Conservation (phyloP, 2,888 invertebrate genomes). For the Teinopalpus imperialis region DNA sequence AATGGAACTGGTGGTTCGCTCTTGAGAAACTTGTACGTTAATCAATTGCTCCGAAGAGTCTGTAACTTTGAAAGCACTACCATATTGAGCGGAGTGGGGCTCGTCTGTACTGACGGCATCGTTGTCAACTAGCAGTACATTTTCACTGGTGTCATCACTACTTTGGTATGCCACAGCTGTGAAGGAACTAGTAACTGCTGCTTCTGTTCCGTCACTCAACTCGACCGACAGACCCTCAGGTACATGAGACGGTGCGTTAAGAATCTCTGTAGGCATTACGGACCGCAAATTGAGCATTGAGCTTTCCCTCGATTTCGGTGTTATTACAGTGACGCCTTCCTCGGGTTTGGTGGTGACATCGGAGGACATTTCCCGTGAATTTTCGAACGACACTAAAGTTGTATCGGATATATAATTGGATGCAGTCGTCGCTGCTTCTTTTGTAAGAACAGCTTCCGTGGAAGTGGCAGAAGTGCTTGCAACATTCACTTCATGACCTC, state of each 20-base stretch:
- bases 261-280: conserved; percentile 62
- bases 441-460: conserved; percentile 34
- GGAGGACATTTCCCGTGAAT: conserved; percentile 33
- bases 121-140: conserved; percentile 18
- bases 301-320: conserved; percentile 46
- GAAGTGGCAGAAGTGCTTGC: conserved; percentile 42
- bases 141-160: conserved; percentile 18
- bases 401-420: conserved; percentile 39
- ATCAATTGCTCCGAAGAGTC: conserved; percentile 28
- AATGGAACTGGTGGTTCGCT: conserved; percentile 48
- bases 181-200: conserved; percentile 30
- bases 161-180: conserved; percentile 10
- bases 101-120: conserved; percentile 22
- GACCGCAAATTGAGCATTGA: conserved; percentile 64
- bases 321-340: conserved; percentile 36
- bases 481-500: conserved; percentile 43
- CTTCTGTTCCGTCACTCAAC: conserved; percentile 42
- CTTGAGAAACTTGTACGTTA: conserved; percentile 39
- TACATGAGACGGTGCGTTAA: conserved; percentile 51
- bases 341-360: conserved; percentile 37
- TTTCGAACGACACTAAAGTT: conserved; percentile 39
- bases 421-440: conserved; percentile 43
- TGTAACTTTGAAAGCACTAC: conserved; percentile 22
- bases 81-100: conserved; percentile 28
- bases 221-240: conserved; percentile 51